Evolutionary conservation across 2,113 vertebrate species (phyloP), one percentile per base, ranked within the genome.

Genomic region (Numida meleagris): DNA sequence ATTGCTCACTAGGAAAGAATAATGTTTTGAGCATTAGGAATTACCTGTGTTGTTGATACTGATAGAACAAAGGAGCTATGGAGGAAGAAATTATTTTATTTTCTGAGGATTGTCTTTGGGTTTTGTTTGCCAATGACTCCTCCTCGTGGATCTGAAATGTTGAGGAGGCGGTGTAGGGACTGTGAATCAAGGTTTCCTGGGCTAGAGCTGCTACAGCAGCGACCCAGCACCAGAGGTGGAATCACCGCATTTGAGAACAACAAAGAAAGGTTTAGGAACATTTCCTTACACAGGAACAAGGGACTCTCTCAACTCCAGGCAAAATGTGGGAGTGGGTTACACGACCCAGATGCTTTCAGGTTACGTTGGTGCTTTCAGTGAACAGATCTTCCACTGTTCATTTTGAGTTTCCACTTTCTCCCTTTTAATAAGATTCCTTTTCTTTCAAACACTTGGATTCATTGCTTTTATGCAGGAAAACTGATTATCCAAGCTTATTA

Each of bases 391-490:
- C 42, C 11, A 51, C 13, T 82, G 34, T 74, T 88, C 86, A 45
- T 70, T 46, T 17, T 33, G 38, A 90, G 65, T 83, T 93, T 68
- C 76, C 11, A 2, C 83, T 93, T 86, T 74, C 38, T 50, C 19
- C 16, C 23, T 81, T 71, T 62, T 74, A 57, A 43, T 88, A 88
- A 55, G 21, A 43, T 63, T 83, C 16, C 29, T 87, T 87, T 89
- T 94, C 57, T 79, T 96, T 92, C 40, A 86, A 81, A 67, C 31
- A 17, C 25, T 74, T 90, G 70, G 29, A 59, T 90, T 86, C 90
- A 68, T 67, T 81, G 61, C 63, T 92, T 27, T 78, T 81, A 72
- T 96, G 76, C n/a, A 92, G 42, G 68, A 95, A 96, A 88, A 86
- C 51, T 86, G 88, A 94, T 94, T 92, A 93, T 80, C 68, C 40